Evolutionary conservation across 2,113 vertebrate genomes (phyloP), one percentile per base, ranked within the genome.

Genomic region (Megalops atlanticus): DNA sequence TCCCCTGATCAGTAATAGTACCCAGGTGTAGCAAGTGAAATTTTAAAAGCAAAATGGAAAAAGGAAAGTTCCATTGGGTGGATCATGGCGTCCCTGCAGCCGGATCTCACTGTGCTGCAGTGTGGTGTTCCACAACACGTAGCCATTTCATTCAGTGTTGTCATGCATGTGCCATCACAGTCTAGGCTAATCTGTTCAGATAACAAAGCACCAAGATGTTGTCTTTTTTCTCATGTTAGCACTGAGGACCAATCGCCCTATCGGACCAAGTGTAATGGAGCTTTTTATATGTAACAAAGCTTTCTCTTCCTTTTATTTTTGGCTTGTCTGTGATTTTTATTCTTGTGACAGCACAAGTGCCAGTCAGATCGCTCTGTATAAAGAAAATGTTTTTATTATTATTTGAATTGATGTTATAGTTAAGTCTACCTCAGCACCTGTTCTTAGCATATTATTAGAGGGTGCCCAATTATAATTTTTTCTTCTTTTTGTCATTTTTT

Each of bases 371-470:
- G 95, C 96, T 96, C 92, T 95, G 93, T 97, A 92, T 95, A 91
- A 91, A 92, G 90, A 93, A 94, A 92, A 94, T 96, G 94, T 95
- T 95, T 64, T 91, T 90, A 92, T 92, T 92, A 91, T 95, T 90
- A 95, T 96, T 95, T 96, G 86, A 93, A 95, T 95, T 93, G 58
- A 64, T 64, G 94, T 96, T 95, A 92, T 96, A 96, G 96, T 97
- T 97, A 94, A 93, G 97, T 99, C 98, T 99, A 99, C 98, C 98
- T 99, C 98, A 99, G 97, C 98, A 94, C 98, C 98, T 97, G 95
- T 96, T 96, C 94, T 95, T 96, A 97, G 96, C 96, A 94, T 95
- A 94, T 96, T 96, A 95, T 95, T 95, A 96, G 97, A 97, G 96
- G 97, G 98, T 97, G 97, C 97, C 97, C 95, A 93, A 91, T 94